Conservation (phyloP, 2,888 invertebrate species). For the Cerastis rubricosa region DNA sequence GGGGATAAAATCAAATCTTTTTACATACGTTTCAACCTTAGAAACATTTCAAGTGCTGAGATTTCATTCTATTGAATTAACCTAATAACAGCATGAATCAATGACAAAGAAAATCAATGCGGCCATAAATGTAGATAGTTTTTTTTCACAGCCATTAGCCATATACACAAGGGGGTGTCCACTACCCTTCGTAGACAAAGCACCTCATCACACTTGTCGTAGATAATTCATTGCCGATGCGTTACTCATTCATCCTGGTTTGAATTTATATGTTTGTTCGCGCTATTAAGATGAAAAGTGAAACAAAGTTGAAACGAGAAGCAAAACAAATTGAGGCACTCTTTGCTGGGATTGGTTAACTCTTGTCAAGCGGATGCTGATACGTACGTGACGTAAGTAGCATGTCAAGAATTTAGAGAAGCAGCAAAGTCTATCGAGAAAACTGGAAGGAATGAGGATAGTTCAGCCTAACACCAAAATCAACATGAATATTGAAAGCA, state of each 20-base stretch:
- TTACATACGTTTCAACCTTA: too few species aligned
- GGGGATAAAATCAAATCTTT: background rate
- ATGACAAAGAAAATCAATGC: conserved; percentile 13
- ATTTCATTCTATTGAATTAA: background rate
- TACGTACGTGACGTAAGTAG: too few species aligned
- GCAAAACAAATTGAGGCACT: background rate
- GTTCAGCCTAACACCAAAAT: background rate
- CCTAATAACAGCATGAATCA: conserved; percentile 1
- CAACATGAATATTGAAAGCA: too few species aligned
- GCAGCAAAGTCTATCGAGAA: background rate
- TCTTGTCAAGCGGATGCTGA: background rate
- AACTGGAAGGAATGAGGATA: background rate
- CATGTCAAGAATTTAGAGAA: background rate
- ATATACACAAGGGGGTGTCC: conserved; percentile 29
- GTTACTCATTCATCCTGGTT: conserved; percentile 28
- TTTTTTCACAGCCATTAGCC: conserved; percentile 28
- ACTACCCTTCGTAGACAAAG: conserved; percentile 25
- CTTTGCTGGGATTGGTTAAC: background rate
- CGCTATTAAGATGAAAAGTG: background rate
- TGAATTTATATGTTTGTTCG: background rate
- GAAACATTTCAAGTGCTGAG: background rate
- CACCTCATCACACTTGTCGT: conserved; percentile 5
- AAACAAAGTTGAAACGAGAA: background rate
- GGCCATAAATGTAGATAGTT: background rate
- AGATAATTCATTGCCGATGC: conserved; percentile 31